Evolutionary conservation across 2,797 vertebrate genomes (phyloP), one percentile per base, ranked within the genome.

Genomic region (Tachyglossus aculeatus): DNA sequence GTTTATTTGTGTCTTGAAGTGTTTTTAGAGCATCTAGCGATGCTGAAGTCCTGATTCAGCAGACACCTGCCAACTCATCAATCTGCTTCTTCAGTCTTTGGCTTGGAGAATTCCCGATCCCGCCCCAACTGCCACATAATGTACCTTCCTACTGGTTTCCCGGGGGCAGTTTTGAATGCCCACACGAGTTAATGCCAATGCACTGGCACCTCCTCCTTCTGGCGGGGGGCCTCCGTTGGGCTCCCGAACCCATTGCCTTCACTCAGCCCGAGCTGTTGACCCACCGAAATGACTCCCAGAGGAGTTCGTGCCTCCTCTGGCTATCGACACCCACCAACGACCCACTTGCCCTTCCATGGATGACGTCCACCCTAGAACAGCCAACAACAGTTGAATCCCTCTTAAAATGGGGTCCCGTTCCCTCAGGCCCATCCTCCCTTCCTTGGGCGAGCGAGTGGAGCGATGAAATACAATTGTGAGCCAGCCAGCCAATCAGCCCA

Each of bases 381-480:
- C n/a, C n/a, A n/a, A n/a, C n/a, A n/a, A n/a, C n/a, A n/a, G n/a
- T n/a, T n/a, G n/a, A n/a, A n/a, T n/a, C n/a, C n/a, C n/a, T n/a
- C n/a, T n/a, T n/a, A n/a, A n/a, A n/a, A n/a, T n/a, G n/a, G n/a
- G n/a, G n/a, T n/a, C n/a, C n/a, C n/a, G n/a, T n/a, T n/a, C n/a
- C n/a, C n/a, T n/a, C 27, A 25, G 16, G 25, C 15, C 27, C 31
- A 27, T 29, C 18, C 15, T 48, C 25, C 18, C 25, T 15, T 31
- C 16, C 31, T 48, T 19, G 9, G 25, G 25, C 16, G 31, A 48
- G 4, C 12, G 25, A 29, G 7, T 25, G 25, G 15, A 27, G 10
- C 16, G 25, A 27, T n/a, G n/a, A 41, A 57, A 70, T 66, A 58
- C 73, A 73, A 83, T 63, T 54, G 25, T 39, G 74, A 67, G 65